A percentile compares a stretch with the other conserved stretches of the same genome.
These are phyloP conservation scores for Drosophila ambigua DNA, from an alignment of 1,140 invertebrate genomes.

Conservation along the genomic window DNA sequence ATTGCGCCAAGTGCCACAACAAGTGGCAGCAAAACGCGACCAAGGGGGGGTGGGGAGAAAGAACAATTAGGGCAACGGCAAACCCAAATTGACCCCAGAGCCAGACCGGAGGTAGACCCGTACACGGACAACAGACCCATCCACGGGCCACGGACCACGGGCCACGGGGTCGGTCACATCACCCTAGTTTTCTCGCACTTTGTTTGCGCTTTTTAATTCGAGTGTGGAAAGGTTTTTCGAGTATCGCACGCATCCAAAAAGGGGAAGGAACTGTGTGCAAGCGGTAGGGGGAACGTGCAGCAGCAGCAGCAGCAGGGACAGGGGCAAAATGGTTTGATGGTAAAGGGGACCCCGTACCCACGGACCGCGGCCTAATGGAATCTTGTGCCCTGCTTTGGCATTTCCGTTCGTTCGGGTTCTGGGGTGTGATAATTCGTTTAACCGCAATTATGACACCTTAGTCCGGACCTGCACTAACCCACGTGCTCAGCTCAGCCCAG, in stretches of 20 bases:
- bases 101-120: conserved; percentile 1
- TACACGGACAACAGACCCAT: conserved; percentile 3
- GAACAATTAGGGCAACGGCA: conserved; percentile 67
- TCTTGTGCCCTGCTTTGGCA: conserved; percentile 36
- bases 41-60: conserved; percentile 7
- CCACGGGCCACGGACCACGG: neutral
- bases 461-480: conserved; percentile 47
- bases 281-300: neutral
- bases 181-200: conserved; percentile 15
- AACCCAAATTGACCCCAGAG: conserved; percentile 51
- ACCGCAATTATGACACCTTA: conserved; percentile 80
- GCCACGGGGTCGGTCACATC: neutral
- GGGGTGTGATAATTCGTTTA: conserved; percentile 82
- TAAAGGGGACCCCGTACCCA: conserved; percentile 29
- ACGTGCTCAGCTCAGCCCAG: conserved; percentile 47
- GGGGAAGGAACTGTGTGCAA: conserved; percentile 18
- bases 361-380: conserved; percentile 25
- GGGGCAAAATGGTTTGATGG: no score
- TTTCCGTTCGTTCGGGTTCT: conserved; percentile 28
- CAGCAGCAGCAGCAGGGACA: neutral
- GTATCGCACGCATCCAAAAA: conserved; percentile 46
- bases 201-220: conserved; percentile 41
- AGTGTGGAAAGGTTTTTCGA: conserved; percentile 60
- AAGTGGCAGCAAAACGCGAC: conserved; percentile 7
- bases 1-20: conserved; percentile 61